These are phyloP conservation scores for Porites rus DNA, from an alignment of 92 coral and sea anemone species.

Conservation along the genomic window DNA sequence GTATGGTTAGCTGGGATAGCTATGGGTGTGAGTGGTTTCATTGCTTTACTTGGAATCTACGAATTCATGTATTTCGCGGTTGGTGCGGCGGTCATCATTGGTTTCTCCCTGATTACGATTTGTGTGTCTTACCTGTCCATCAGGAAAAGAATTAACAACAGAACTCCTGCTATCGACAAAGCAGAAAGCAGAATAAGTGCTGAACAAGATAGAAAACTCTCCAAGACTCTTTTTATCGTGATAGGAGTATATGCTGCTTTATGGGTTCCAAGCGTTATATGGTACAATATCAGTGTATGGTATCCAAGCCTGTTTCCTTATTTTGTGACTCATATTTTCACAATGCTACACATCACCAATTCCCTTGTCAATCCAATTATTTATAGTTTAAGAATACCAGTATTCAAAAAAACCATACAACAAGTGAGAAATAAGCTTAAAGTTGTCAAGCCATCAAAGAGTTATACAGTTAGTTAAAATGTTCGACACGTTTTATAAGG, in stretches of 20 bases:
- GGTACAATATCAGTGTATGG: neutral
- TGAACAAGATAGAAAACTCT: no score
- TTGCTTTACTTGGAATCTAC: neutral
- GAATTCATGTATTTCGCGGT: no score
- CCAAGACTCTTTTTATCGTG: neutral
- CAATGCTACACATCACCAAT: neutral
- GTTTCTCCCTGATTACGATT: neutral
- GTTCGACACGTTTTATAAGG: neutral
- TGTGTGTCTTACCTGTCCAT: neutral
- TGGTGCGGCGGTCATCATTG: neutral
- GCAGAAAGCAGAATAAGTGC: neutral
- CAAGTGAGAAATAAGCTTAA: no score
- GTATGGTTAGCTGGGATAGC: slow-evolving; percentile 12
- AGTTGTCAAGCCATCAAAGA: neutral
- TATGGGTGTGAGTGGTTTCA: neutral
- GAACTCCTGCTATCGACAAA: neutral
- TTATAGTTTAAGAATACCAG: neutral
- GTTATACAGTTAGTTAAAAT: neutral
- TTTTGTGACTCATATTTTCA: neutral
- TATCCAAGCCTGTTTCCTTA: neutral
- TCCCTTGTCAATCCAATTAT: slow-evolving; percentile 7
- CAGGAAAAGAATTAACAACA: neutral
- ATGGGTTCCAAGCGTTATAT: neutral
- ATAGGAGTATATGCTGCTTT: neutral
- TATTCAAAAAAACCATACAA: no score